These are phyloP conservation scores for Callospermophilus lateralis DNA, from an alignment of 2,113 vertebrate genomes.

Conservation along the genomic window DNA sequence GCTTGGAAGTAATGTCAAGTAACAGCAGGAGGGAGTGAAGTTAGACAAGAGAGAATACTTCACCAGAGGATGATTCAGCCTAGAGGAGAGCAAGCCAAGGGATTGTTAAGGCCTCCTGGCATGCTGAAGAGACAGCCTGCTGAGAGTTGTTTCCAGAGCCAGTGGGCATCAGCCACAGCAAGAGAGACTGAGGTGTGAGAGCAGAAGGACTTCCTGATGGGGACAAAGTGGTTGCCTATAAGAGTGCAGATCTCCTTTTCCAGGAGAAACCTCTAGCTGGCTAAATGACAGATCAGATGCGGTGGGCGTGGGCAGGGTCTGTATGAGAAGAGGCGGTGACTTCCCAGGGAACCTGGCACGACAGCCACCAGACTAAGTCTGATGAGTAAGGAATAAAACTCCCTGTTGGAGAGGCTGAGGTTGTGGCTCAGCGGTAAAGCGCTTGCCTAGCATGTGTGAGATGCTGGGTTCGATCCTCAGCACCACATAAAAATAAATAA, in stretches of 20 bases:
- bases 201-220: not conserved
- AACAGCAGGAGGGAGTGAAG: conserved; percentile 15
- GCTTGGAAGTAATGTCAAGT: not conserved
- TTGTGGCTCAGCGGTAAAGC: no score
- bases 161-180: not conserved
- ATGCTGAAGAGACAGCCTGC: not conserved
- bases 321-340: fast-evolving
- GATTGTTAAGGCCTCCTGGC: not conserved
- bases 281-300: not conserved
- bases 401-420: not conserved
- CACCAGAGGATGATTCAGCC: not conserved
- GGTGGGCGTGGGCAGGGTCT: not conserved
- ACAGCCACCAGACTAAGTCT: not conserved
- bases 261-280: not conserved
- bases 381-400: not conserved
- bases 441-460: no score
- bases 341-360: not conserved
- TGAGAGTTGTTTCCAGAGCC: not conserved
- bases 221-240: not conserved
- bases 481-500: no score
- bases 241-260: not conserved
- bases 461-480: no score
- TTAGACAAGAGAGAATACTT: conserved; percentile 36
- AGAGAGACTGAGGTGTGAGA: not conserved
- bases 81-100: not conserved